A percentile compares a stretch with the other conserved stretches of the same genome.
Evolutionary conservation across 2,113 vertebrate genomes (phyloP).

Genomic region (Ptyas mucosa): DNA sequence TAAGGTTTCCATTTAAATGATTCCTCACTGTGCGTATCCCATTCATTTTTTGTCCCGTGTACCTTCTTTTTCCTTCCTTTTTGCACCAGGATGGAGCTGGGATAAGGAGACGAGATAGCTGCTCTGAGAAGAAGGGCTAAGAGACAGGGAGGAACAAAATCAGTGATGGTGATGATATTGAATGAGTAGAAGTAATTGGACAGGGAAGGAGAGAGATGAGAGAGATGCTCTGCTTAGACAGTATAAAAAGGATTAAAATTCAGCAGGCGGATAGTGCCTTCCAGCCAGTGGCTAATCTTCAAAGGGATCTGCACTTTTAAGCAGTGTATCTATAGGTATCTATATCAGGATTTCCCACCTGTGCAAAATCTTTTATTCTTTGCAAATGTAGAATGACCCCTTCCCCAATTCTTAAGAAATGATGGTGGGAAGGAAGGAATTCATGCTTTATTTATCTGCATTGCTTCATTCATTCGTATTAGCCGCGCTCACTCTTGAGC

Average conservation of each 20-base stretch:
- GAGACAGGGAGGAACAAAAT: background rate
- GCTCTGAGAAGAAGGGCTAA: background rate
- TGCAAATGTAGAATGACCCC: background rate
- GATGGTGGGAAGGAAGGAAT: background rate
- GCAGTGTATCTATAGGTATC: background rate
- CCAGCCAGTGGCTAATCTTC: background rate
- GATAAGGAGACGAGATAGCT: background rate
- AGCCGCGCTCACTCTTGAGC: too few relatives aligned
- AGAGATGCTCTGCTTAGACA: background rate
- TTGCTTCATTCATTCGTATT: background rate
- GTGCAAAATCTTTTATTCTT: background rate
- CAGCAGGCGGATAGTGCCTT: background rate
- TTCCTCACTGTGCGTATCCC: background rate
- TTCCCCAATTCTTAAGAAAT: background rate
- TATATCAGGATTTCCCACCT: background rate
- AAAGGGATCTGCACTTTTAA: background rate
- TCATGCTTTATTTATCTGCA: background rate
- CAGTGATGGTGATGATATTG: background rate
- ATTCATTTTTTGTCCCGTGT: background rate
- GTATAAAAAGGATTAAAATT: background rate
- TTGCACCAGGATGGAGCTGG: background rate
- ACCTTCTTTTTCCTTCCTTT: background rate
- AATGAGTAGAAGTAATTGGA: background rate
- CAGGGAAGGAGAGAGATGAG: background rate
- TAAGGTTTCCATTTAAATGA: background rate